Percentiles rank a stretch among this genome's conserved stretches.
Evolutionary conservation across 2,113 vertebrate genomes (phyloP).

Genomic region (Clarias gariepinus): DNA sequence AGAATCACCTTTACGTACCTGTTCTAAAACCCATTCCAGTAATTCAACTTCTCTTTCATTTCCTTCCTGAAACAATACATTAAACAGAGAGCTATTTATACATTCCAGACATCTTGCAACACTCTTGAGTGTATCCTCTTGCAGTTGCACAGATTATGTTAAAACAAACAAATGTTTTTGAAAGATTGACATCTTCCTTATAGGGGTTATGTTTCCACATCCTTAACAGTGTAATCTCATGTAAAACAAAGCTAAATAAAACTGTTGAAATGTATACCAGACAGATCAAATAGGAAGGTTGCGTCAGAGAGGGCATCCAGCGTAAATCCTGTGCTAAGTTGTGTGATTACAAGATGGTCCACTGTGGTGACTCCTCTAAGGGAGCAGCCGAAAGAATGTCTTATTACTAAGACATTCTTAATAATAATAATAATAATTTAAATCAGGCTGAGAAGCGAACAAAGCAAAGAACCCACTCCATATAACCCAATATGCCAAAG

Average conservation of each 20-base stretch:
- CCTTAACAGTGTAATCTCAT: background rate
- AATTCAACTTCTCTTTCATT: background rate
- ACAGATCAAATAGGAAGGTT: background rate
- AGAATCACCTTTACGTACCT: background rate
- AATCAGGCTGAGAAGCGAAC: too few species aligned
- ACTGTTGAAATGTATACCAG: background rate
- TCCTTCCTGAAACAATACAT: background rate
- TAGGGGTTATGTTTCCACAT: background rate
- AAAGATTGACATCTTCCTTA: background rate
- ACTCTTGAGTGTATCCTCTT: background rate
- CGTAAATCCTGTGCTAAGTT: too few species aligned
- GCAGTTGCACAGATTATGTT: background rate
- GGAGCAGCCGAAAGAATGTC: too few species aligned
- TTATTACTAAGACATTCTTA: too few species aligned
- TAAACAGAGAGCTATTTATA: constrained; percentile 9
- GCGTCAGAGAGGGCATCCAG: too few species aligned
- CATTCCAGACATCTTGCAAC: background rate
- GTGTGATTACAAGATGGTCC: too few species aligned
- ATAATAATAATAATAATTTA: too few species aligned
- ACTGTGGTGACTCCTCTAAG: too few species aligned
- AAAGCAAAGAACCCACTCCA: too few species aligned
- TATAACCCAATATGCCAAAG: too few species aligned
- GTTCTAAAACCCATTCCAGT: background rate
- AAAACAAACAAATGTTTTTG: background rate
- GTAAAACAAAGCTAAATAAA: background rate